A percentile compares a stretch with the other conserved stretches of the same genome.
These are phyloP conservation scores for Rhinichthys klamathensis DNA, from an alignment of 2,113 vertebrate genomes.

Conservation along the genomic window DNA sequence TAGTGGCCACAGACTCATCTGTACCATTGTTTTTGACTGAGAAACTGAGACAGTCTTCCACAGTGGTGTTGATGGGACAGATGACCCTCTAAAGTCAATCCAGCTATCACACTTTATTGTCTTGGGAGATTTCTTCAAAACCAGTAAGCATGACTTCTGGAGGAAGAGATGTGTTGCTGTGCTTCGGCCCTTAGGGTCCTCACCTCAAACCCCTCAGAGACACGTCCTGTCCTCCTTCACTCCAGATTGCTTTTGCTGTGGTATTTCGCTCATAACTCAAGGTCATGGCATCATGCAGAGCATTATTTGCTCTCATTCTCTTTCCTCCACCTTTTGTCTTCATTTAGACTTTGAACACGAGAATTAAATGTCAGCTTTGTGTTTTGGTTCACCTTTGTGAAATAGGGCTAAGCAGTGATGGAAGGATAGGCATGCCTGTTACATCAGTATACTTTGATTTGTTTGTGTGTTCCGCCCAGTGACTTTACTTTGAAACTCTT, in stretches of 20 bases:
- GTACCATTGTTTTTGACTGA: constrained; percentile 43
- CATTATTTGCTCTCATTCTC: constrained; percentile 51
- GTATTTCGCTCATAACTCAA: constrained; percentile 52
- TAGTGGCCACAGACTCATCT: constrained; percentile 29
- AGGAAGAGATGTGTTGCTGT: constrained; percentile 40
- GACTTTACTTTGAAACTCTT: constrained; percentile 44
- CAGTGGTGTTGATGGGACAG: constrained; percentile 31
- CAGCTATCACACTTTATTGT: constrained; percentile 50
- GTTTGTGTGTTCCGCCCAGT: constrained; percentile 40
- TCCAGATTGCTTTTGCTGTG: constrained; percentile 54
- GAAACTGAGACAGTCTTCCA: constrained; percentile 36
- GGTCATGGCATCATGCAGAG: constrained; percentile 51
- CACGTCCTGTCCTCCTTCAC: constrained; percentile 40
- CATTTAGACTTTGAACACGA: constrained; percentile 58
- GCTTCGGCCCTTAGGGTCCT: constrained; percentile 30
- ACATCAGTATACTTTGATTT: constrained; percentile 46
- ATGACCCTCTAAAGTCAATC: constrained; percentile 44
- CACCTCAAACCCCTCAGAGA: constrained; percentile 42
- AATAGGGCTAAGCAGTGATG: constrained; percentile 42
- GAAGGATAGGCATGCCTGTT: constrained; percentile 35
- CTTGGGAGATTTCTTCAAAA: constrained; percentile 43
- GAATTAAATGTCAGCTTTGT: constrained; percentile 60
- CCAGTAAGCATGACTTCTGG: constrained; percentile 50
- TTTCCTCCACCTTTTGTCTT: constrained; percentile 48
- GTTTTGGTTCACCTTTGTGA: constrained; percentile 43